Evolutionary conservation across 2,888 invertebrate genomes (phyloP), one percentile per base, ranked within the genome.

Genomic region (Erannis defoliaria): DNA sequence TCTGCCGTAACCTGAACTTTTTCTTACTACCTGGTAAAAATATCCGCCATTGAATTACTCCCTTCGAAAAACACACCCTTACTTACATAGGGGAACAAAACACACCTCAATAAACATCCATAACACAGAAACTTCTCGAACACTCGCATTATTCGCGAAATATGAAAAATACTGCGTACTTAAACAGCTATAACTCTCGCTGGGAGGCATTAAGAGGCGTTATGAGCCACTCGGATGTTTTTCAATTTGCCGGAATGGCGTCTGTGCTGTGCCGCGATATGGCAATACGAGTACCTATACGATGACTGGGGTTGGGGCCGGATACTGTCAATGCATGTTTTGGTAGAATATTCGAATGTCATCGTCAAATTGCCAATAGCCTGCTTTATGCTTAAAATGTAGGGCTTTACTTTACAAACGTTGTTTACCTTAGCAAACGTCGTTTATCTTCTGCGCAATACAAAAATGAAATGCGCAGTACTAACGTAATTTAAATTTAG

Each of bases 171-270:
- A 86, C 81, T 77, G 76, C 80, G 80, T 80, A 82, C 82, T 85
- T 86, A 81, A 80, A 82, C 77, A 75, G 82, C 84, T 70, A 85
- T 88, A 86, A 88, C 88, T 89, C 86, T 84, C 80, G 66, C 70
- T 73, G 84, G 77, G 80, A 84, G 75, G 84, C 86, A 90, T 90
- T 90, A 89, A 88, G 85, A 86, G 79, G 82, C 80, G 88, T 90
- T 89, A 89, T 86, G 87, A 85, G 81, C 74, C 83, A 85, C 84
- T 88, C 85, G 66, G 85, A 84, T 86, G 88, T 89, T 90, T 93
- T 92, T 91, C 91, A 92, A 92, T 93, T 92, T 92, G 80, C 75
- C 72, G 68, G 74, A 89, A 93, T 86, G 85, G 85, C 81, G 82
- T 81, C 77, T 80, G 80, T 70, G 70, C 74, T 76, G 77, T 8